Percentiles rank a stretch among this genome's conserved stretches.
These are phyloP conservation scores for Ormyrus rosae DNA, from an alignment of 2,888 invertebrate genomes.

Conservation along the genomic window DNA sequence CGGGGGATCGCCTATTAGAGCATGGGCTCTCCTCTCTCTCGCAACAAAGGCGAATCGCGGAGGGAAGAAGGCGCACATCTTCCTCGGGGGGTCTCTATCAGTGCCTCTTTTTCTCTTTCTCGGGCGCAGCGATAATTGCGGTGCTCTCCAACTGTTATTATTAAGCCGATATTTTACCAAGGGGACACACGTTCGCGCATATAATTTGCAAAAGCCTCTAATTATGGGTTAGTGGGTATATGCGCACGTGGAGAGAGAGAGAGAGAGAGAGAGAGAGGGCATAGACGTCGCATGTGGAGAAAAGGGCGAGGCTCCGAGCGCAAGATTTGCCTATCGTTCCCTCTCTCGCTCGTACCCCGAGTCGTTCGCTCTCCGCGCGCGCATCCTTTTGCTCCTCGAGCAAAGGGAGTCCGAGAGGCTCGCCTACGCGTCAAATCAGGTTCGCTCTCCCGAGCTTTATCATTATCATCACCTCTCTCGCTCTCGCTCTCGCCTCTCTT, in stretches of 20 bases:
- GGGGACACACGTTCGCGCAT: slow-evolving; percentile 75
- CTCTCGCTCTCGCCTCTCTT: slow-evolving; percentile 34
- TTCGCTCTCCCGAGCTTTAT: slow-evolving; percentile 67
- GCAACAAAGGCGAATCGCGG: slow-evolving; percentile 59
- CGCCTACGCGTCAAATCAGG: slow-evolving; percentile 73
- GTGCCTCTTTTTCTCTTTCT: slow-evolving; percentile 4
- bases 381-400: not conserved
- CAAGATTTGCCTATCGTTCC: slow-evolving; percentile 59
- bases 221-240: slow-evolving; percentile 72
- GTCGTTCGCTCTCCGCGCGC: slow-evolving; percentile 60
- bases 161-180: slow-evolving; percentile 76
- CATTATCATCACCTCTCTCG: slow-evolving; percentile 64
- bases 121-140: slow-evolving; percentile 70
- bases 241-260: slow-evolving; percentile 57
- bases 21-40: slow-evolving; percentile 53
- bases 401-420: not conserved
- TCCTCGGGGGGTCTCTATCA: slow-evolving; percentile 66
- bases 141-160: slow-evolving; percentile 76
- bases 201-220: slow-evolving; percentile 76
- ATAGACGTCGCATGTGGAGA: slow-evolving; percentile 21
- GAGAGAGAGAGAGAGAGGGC: slow-evolving; percentile 12
- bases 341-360: slow-evolving; percentile 6
- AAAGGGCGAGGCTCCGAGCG: slow-evolving; percentile 66
- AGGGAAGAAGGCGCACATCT: slow-evolving; percentile 33
- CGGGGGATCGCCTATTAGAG: slow-evolving; percentile 59